These are phyloP conservation scores for Acrocephalus kingi DNA, from an alignment of 2,113 vertebrate species.

Conservation along the genomic window DNA sequence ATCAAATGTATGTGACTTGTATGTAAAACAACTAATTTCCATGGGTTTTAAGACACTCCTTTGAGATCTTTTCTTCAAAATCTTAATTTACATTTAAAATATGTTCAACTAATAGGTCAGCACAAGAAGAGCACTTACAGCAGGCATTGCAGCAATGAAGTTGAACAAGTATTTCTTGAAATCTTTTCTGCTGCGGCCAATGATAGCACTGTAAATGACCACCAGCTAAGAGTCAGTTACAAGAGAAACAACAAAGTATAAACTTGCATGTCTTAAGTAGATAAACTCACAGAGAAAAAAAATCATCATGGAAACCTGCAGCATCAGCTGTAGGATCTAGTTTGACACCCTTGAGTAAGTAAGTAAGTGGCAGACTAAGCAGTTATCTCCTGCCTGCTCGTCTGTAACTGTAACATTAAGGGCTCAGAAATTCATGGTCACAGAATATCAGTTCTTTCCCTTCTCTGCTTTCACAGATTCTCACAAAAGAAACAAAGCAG, in stretches of 20 bases:
- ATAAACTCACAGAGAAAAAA: neutral
- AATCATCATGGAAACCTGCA: neutral
- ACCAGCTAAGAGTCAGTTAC: conserved; percentile 79
- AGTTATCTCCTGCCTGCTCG: neutral
- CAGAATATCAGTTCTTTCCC: neutral
- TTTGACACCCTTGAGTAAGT: neutral
- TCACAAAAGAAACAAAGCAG: neutral
- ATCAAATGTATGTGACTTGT: neutral
- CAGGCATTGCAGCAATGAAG: conserved; percentile 96
- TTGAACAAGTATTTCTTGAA: conserved; percentile 96
- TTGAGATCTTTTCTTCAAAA: neutral
- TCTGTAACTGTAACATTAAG: neutral
- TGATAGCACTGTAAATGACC: conserved; percentile 96
- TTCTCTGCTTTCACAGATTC: neutral
- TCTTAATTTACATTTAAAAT: neutral
- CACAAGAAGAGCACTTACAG: conserved; percentile 84
- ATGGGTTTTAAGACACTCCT: neutral
- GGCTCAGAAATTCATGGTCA: neutral
- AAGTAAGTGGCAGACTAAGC: neutral
- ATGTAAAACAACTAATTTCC: neutral
- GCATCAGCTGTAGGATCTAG: neutral
- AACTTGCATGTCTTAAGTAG: neutral
- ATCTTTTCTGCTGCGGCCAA: conserved; percentile 92
- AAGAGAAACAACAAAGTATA: conserved; percentile 36
- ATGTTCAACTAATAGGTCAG: neutral